Percentiles rank a stretch among this genome's conserved stretches.
These are phyloP conservation scores for Adelges cooleyi DNA, from an alignment of 1,140 invertebrate genomes.

Conservation along the genomic window DNA sequence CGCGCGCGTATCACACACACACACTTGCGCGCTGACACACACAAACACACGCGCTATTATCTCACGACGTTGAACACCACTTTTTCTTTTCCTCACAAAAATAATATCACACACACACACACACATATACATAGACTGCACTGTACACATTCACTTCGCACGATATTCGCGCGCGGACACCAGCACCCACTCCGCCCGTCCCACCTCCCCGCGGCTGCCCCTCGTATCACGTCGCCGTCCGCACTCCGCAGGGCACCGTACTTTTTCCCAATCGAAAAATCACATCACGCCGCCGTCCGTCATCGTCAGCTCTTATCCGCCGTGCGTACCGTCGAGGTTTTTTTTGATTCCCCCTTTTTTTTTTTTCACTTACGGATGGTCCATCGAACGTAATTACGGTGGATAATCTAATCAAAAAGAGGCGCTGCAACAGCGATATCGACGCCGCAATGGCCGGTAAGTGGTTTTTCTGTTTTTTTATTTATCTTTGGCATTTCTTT, in stretches of 20 bases:
- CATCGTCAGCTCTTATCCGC: no score
- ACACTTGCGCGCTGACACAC: not conserved
- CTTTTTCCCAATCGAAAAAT: conserved; percentile 24
- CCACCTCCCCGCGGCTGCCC: not conserved
- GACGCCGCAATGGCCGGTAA: conserved; percentile 25
- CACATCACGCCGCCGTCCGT: conserved; percentile 2
- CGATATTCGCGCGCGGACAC: not conserved
- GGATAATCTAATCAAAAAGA: conserved; percentile 28
- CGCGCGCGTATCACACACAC: not conserved
- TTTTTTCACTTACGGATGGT: conserved; percentile 22
- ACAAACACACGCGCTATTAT: not conserved
- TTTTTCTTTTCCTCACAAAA: not conserved
- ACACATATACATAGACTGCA: not conserved
- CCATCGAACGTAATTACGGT: conserved; percentile 26
- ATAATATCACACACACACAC: not conserved
- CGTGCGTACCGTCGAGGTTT: conserved; percentile 1
- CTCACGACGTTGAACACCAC: not conserved
- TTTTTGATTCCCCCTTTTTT: conserved; percentile 1
- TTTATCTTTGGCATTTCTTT: not conserved
- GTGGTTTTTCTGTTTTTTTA: conserved; percentile 1
- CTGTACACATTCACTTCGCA: not conserved
- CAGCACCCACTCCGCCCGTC: not conserved
- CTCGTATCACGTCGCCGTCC: not conserved
- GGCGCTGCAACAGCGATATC: conserved; percentile 28
- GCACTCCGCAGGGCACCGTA: not conserved